phyloP scores from a whole-genome alignment of 2,888 invertebrate genomes.

The Tetragonula carbonaria region DNA sequence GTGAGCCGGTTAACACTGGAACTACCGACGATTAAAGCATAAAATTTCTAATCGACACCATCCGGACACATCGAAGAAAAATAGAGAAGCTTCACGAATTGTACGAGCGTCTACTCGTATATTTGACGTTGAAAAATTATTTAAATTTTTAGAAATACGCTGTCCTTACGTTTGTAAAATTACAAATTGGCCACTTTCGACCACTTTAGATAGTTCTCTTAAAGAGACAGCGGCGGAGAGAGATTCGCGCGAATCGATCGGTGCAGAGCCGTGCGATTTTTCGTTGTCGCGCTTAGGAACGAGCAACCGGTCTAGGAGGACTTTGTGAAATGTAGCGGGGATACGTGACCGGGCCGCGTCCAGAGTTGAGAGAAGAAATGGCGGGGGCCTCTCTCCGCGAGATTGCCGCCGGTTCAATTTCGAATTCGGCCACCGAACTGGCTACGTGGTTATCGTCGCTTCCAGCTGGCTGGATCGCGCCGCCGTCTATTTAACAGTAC shows the following conservation, averaged over 20 bases:
- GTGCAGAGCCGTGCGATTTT: constrained; percentile 37
- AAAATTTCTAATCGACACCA: too few species aligned
- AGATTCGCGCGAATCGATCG: constrained; percentile 26
- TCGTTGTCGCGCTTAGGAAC: constrained; percentile 40
- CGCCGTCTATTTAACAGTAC: constrained; percentile 39
- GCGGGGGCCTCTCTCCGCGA: neutral
- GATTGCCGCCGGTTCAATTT: constrained; percentile 59
- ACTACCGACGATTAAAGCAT: too few species aligned
- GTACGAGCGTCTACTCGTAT: too few species aligned
- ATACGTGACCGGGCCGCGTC: constrained; percentile 59
- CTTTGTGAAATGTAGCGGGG: constrained; percentile 36
- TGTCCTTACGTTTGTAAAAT: too few species aligned
- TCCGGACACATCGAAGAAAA: too few species aligned
- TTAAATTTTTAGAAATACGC: too few species aligned
- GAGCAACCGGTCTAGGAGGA: constrained; percentile 8
- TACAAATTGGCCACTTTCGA: too few species aligned
- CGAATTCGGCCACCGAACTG: constrained; percentile 70
- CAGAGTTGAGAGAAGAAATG: constrained; percentile 38
- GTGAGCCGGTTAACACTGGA: too few species aligned
- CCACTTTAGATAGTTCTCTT: neutral
- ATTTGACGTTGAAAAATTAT: too few species aligned
- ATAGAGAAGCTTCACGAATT: too few species aligned
- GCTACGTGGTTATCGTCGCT: constrained; percentile 76
- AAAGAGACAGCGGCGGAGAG: neutral
- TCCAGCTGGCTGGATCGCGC: constrained; percentile 67